Evolutionary conservation across 2,888 invertebrate species (phyloP), one percentile per base, ranked within the genome.

Genomic region (Phania funesta): DNA sequence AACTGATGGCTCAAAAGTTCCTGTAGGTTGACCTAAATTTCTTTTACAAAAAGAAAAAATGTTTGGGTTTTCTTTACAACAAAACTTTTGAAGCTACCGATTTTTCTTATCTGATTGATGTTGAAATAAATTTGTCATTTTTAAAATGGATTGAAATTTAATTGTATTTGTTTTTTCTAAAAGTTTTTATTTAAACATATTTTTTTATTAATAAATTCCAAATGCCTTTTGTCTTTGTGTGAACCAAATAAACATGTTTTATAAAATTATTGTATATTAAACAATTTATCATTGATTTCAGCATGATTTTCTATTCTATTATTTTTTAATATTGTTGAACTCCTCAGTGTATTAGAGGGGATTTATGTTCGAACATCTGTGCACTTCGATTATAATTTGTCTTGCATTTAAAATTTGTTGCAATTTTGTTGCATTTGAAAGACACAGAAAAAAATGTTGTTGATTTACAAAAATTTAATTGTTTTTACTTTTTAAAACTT

Each of bases 241-340:
- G 24, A 54, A 35, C 16, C 13, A 4, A 4, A 29, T 7, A 29
- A 29, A 29, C n/a, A 26, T 26, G 11, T 38, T 52, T 50, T 35
- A 11, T 4, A 38, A 16, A 6, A 46, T n/a, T 35, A 32, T 18
- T 70, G 50, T 32, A 20, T 32, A 46, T 56, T 26, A 26, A 73
- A 65, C 56, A 64, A 65, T 78, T 78, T 70, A 74, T 82, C 74
- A 78, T 74, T 82, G 82, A 82, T 82, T 78, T 74, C 46, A 82
- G 74, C 58, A 78, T 78, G 58, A 78, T 74, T 65, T 80, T 78
- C 18, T 32, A 64, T 77, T 68, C 64, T 62, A 54, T 60, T 54
- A 26, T 58, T 68, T 18, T 29, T 29, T 64, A 74, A 77, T 62
- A 68, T 58, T 78, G 62, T 68, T 54, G n/a, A 65, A 58, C 58